These are phyloP conservation scores for Brachionus rubens DNA, from an alignment of 1,140 invertebrate genomes.

Conservation along the genomic window DNA sequence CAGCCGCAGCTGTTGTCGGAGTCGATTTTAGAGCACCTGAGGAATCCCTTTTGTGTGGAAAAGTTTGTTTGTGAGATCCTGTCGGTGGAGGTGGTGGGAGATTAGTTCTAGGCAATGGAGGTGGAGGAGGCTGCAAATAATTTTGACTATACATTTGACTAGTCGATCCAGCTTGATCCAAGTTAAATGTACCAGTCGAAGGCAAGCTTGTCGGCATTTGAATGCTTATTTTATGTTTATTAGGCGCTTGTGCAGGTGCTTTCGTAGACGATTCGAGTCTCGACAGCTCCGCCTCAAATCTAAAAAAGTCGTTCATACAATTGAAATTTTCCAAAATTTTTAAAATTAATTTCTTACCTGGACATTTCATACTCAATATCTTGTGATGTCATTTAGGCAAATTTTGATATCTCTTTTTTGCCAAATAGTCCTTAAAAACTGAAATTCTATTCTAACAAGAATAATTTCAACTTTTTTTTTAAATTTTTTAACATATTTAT, in stretches of 20 bases:
- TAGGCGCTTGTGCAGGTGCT: not conserved
- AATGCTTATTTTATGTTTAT: constrained; percentile 36
- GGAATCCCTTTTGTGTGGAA: not conserved
- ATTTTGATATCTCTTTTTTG: not conserved
- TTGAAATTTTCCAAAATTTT: not conserved
- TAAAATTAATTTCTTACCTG: not conserved
- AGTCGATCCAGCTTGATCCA: not conserved
- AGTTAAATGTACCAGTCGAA: not conserved
- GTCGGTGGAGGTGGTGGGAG: not conserved
- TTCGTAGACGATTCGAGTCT: not conserved
- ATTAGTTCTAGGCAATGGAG: not conserved
- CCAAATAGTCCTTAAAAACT: too few relatives aligned
- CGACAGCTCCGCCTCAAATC: constrained; percentile 34
- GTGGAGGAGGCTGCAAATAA: not conserved
- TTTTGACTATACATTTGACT: not conserved
- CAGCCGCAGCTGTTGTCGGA: not conserved
- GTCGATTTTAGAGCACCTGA: not conserved
- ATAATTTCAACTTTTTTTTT: too few relatives aligned
- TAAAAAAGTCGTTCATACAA: not conserved
- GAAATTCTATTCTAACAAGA: too few relatives aligned
- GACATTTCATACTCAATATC: constrained; percentile 41
- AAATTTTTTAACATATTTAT: too few relatives aligned
- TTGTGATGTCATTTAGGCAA: not conserved
- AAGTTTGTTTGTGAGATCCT: not conserved
- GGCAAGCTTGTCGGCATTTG: constrained; percentile 37